Evolutionary conservation across 2,888 invertebrate species (phyloP).

Genomic region (Trichogramma dendrolimi): DNA sequence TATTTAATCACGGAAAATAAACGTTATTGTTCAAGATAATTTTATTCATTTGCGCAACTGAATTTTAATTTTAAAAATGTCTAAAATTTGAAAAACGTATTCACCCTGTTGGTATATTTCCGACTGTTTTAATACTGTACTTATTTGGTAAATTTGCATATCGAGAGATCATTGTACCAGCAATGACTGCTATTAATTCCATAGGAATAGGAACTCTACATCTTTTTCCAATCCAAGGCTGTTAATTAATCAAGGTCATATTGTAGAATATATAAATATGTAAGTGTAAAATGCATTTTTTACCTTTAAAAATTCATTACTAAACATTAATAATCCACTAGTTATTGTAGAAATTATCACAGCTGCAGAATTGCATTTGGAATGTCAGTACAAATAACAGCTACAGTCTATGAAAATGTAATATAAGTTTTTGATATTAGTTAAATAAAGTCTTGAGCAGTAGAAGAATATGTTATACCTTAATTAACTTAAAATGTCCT

Average conservation of each 20-base stretch:
- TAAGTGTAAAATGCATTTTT: constrained; percentile 15
- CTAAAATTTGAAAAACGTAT: constrained; percentile 31
- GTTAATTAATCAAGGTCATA: constrained; percentile 33
- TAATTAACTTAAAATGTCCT: constrained; percentile 60
- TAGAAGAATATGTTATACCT: constrained; percentile 9
- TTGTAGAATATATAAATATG: constrained; percentile 10
- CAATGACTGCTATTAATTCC: constrained; percentile 68
- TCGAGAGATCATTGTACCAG: constrained; percentile 65
- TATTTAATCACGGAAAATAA: constrained; percentile 43
- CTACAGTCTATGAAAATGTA: constrained; percentile 55
- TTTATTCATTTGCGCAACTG: constrained; percentile 26
- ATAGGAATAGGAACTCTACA: constrained; percentile 69
- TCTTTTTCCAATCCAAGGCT: constrained; percentile 59
- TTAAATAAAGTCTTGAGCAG: constrained; percentile 4
- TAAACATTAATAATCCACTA: constrained; percentile 59
- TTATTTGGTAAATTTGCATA: constrained; percentile 55
- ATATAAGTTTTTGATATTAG: constrained; percentile 19
- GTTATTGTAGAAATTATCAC: constrained; percentile 61
- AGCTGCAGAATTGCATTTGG: constrained; percentile 58
- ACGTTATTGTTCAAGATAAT: constrained; percentile 34
- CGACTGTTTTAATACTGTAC: constrained; percentile 60
- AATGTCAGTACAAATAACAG: constrained; percentile 59
- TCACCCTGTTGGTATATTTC: constrained; percentile 66
- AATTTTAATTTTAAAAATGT: constrained; percentile 12
- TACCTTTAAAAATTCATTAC: constrained; percentile 66